Evolutionary conservation across 1,140 invertebrate genomes (phyloP).

Genomic region (Mycetomoellerius zeteki): DNA sequence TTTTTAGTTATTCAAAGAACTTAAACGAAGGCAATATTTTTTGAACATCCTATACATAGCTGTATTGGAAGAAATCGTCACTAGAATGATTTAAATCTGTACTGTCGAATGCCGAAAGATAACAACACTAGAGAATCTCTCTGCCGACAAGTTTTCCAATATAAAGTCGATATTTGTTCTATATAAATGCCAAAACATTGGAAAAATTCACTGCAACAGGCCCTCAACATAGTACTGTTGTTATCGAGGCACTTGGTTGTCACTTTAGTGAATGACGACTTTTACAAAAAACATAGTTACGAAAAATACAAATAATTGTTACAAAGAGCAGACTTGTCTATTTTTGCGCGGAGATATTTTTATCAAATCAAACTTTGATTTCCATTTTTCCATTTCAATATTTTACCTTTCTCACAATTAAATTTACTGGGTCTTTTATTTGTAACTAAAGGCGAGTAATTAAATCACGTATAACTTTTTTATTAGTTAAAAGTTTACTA

Average conservation of each 20-base stretch:
- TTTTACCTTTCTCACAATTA: conserved; percentile 27
- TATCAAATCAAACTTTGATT: conserved; percentile 54
- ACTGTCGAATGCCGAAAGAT: conserved; percentile 62
- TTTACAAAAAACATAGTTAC: conserved; percentile 30
- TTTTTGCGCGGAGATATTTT: conserved; percentile 28
- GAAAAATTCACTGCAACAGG: conserved; percentile 53
- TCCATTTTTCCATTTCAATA: conserved; percentile 46
- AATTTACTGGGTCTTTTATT: conserved; percentile 24
- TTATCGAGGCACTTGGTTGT: conserved; percentile 56
- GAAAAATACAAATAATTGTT: conserved; percentile 62
- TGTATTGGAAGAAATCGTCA: conserved; percentile 59
- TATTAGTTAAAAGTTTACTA: neutral
- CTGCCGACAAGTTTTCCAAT: conserved; percentile 70
- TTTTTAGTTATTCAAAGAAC: conserved; percentile 32
- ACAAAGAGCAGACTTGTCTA: conserved; percentile 41
- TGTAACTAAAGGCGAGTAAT: conserved; percentile 12
- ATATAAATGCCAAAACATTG: conserved; percentile 74
- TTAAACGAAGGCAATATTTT: conserved; percentile 45
- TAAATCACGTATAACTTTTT: conserved; percentile 36
- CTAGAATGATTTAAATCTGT: conserved; percentile 60
- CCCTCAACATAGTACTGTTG: conserved; percentile 36
- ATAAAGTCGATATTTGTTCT: conserved; percentile 65
- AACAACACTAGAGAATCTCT: conserved; percentile 55
- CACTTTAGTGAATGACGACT: conserved; percentile 48
- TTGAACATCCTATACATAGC: conserved; percentile 17